phyloP scores from a whole-genome alignment of 1,140 invertebrate genomes.

The Trachymyrmex septentrionalis region DNA sequence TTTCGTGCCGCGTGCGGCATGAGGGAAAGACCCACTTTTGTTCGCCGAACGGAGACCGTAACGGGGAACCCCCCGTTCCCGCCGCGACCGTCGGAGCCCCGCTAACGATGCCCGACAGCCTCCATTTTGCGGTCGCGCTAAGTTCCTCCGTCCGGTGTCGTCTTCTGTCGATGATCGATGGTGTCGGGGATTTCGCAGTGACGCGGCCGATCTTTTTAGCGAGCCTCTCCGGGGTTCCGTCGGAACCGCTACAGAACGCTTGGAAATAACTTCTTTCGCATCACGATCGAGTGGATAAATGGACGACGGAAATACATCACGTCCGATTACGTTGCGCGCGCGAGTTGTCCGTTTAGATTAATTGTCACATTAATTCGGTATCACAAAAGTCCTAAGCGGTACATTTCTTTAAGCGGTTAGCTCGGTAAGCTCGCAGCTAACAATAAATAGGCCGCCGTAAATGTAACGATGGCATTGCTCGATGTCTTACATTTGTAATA shows the following conservation, averaged over 20 bases:
- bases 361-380: conserved; percentile 22
- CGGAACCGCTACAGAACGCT: neutral
- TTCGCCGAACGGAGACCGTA: conserved; percentile 49
- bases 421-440: neutral
- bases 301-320: conserved; percentile 5
- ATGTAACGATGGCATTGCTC: neutral
- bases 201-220: conserved; percentile 31
- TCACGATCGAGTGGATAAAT: conserved; percentile 36
- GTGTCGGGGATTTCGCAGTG: conserved; percentile 5
- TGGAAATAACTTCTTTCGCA: neutral
- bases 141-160: conserved; percentile 16
- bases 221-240: neutral
- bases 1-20: conserved; percentile 30
- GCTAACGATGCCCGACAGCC: conserved; percentile 32
- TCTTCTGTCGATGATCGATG: conserved; percentile 52
- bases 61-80: conserved; percentile 50
- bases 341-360: conserved; percentile 14
- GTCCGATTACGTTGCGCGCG: neutral
- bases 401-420: too few species aligned
- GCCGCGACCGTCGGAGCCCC: neutral
- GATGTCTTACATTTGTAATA: neutral
- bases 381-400: neutral
- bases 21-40: conserved; percentile 60
- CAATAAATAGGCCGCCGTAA: neutral
- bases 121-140: conserved; percentile 41